These are phyloP conservation scores for Columba janthina DNA, from an alignment of 2,113 vertebrate genomes.

Conservation along the genomic window DNA sequence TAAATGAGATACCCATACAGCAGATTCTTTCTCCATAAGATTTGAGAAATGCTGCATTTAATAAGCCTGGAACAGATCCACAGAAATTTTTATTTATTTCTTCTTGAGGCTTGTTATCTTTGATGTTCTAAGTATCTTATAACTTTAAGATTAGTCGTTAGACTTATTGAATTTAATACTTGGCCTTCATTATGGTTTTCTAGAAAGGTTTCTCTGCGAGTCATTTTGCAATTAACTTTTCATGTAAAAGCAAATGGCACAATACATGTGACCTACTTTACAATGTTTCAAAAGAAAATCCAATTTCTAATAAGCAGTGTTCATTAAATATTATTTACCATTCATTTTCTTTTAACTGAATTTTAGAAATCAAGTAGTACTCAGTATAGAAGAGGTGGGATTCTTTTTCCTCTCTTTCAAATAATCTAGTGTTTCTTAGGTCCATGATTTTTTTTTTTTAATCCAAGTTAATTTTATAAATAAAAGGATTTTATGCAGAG, in stretches of 20 bases:
- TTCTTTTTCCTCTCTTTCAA: background rate
- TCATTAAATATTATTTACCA: background rate
- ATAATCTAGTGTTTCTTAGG: background rate
- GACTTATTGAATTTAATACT: background rate
- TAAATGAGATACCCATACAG: background rate
- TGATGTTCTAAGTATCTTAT: background rate
- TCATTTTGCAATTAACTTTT: slow-evolving; percentile 16
- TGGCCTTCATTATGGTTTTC: background rate
- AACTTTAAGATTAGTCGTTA: background rate
- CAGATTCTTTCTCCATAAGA: background rate
- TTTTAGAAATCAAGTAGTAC: background rate
- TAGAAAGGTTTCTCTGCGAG: background rate
- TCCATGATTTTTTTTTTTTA: background rate
- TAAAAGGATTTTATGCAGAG: background rate
- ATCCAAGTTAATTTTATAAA: background rate
- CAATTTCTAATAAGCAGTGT: background rate
- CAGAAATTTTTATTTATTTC: background rate
- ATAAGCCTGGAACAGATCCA: background rate
- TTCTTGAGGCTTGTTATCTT: background rate
- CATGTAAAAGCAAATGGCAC: background rate
- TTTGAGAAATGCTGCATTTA: background rate
- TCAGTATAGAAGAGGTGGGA: background rate
- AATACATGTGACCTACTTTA: slow-evolving; percentile 13
- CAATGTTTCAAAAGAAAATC: slow-evolving; percentile 8
- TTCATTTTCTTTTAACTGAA: background rate